Evolutionary conservation across 2,888 invertebrate genomes (phyloP).

Genomic region (Sisyra terminalis): DNA sequence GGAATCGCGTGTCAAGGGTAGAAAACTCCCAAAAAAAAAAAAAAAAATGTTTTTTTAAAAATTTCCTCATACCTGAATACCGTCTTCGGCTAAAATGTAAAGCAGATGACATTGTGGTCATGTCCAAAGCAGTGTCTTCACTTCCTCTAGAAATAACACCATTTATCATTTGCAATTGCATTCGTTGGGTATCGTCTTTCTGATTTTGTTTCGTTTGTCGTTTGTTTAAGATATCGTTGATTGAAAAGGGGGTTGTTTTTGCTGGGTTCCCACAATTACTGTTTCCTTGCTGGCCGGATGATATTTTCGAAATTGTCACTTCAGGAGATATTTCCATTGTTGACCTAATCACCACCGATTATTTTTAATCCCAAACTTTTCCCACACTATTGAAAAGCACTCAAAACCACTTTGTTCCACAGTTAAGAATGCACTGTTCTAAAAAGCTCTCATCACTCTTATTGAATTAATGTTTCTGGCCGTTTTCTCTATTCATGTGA

Average conservation of each 20-base stretch:
- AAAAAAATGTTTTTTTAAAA: not conserved
- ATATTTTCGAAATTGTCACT: slow-evolving; percentile 4
- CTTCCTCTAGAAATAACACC: not conserved
- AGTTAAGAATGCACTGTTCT: no score
- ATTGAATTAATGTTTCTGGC: no score
- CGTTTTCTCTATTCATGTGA: no score
- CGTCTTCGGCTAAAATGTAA: slow-evolving; percentile 11
- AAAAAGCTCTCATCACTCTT: no score
- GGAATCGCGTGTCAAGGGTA: not conserved
- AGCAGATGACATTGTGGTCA: slow-evolving; percentile 21
- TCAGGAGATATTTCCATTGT: not conserved
- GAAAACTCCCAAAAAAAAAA: not conserved
- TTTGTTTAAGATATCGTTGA: slow-evolving; percentile 47
- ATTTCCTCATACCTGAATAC: slow-evolving; percentile 7
- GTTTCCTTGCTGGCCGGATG: not conserved
- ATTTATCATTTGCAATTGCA: no score
- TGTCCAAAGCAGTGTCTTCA: slow-evolving; percentile 25
- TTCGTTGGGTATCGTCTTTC: not conserved
- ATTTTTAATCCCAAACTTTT: not conserved
- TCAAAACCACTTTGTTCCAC: no score
- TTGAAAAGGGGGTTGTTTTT: slow-evolving; percentile 45
- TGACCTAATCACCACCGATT: not conserved
- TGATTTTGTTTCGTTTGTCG: slow-evolving; percentile 2
- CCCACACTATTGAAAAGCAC: not conserved
- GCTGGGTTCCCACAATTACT: not conserved